phyloP scores from a whole-genome alignment of 2,888 invertebrate genomes.

The Phasia obesa region DNA sequence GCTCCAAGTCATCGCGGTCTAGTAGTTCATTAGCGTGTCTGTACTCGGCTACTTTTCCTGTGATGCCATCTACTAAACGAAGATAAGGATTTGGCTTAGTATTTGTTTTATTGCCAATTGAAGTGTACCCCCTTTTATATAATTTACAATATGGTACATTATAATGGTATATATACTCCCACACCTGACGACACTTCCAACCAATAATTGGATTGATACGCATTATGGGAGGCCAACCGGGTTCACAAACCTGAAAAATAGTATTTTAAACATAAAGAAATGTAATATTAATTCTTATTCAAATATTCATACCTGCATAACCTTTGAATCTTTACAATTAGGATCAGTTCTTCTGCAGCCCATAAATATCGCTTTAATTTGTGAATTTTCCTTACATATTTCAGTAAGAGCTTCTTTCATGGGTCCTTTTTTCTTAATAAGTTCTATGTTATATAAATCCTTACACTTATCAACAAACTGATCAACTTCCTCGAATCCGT shows the following conservation, averaged over 20 bases:
- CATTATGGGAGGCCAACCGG: constrained; percentile 94
- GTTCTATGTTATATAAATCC: constrained; percentile 88
- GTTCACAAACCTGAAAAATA: constrained; percentile 88
- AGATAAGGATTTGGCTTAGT: constrained; percentile 91
- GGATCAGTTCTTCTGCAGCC: constrained; percentile 96
- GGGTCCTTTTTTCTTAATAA: constrained; percentile 87
- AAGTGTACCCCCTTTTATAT: constrained; percentile 96
- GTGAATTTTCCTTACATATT: constrained; percentile 84
- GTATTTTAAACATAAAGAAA: neutral
- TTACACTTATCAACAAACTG: constrained; percentile 89
- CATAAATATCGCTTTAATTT: constrained; percentile 93
- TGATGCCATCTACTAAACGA: constrained; percentile 82
- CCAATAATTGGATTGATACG: constrained; percentile 95
- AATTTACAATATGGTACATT: constrained; percentile 94
- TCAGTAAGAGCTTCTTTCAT: constrained; percentile 88
- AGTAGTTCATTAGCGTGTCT: constrained; percentile 86
- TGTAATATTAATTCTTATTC: neutral
- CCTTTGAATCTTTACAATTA: constrained; percentile 86
- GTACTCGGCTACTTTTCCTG: constrained; percentile 83
- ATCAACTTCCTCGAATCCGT: constrained; percentile 94
- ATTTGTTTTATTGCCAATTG: constrained; percentile 91
- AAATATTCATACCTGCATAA: constrained; percentile 86
- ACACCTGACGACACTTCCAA: constrained; percentile 95
- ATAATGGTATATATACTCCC: constrained; percentile 91
- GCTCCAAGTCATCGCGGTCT: constrained; percentile 78